These are phyloP conservation scores for Clunio marinus DNA, from an alignment of 2,888 invertebrate genomes.

Conservation along the genomic window DNA sequence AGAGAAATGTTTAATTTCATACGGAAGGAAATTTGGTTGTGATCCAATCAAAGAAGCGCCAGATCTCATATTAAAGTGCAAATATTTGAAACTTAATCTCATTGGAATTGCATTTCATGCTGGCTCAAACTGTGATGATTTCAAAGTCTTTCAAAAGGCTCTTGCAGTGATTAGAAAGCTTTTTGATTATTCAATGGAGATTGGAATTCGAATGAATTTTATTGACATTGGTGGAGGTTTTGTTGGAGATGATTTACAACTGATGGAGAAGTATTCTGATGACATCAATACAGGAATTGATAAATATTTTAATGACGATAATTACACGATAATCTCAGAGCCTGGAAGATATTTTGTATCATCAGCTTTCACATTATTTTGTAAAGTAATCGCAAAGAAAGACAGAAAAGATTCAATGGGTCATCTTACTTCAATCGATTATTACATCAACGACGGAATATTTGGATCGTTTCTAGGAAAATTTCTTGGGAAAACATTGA, in stretches of 20 bases:
- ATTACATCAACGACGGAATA: neutral
- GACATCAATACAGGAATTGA: conserved; percentile 5
- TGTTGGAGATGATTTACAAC: neutral
- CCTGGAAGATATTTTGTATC: conserved; percentile 90
- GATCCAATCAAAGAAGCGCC: conserved; percentile 72
- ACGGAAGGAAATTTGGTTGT: conserved; percentile 95
- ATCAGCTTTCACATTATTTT: conserved; percentile 82
- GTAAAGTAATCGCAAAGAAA: conserved; percentile 44
- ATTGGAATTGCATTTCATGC: conserved; percentile 87
- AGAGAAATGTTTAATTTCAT: conserved; percentile 65
- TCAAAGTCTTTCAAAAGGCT: conserved; percentile 74
- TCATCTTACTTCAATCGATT: neutral
- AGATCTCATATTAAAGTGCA: conserved; percentile 67
- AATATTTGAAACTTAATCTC: conserved; percentile 70
- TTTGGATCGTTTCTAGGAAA: neutral
- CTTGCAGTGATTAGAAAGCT: conserved; percentile 67
- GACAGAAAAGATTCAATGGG: neutral
- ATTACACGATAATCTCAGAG: conserved; percentile 68
- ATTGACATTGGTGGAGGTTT: conserved; percentile 65
- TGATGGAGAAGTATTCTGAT: neutral
- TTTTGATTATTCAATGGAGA: conserved; percentile 65
- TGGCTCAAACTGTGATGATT: conserved; percentile 85
- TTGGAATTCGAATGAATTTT: conserved; percentile 73
- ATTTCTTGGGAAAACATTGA: neutral
- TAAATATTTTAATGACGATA: neutral